Base-by-base conservation (phyloP, 2,113 vertebrate genomes). In the Mustela nigripes region DNA sequence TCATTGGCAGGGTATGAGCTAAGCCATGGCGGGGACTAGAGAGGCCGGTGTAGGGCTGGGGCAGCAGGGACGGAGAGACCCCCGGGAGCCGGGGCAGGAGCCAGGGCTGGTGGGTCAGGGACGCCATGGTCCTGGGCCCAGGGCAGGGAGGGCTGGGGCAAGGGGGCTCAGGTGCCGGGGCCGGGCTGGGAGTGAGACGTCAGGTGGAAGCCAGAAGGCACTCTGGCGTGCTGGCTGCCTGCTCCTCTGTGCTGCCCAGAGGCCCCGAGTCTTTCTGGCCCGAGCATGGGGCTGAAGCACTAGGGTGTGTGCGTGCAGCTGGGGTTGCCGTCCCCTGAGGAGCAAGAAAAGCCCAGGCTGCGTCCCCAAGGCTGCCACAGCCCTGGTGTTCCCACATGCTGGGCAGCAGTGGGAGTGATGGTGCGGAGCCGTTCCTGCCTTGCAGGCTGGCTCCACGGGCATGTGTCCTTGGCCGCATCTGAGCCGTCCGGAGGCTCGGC, bases 381-480 rank as follows among this genome's bases (percentile, higher is more conserved):
- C 42, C 91, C 73, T 78, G 26, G 50, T 2, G 3, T 16, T 56
- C 48, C 33, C 18, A 67, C 53, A 21, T 60, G 22, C 12, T 4
- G 16, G 80, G 80, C 56, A 76, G 91, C 42, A 11, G 31, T 18
- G 6, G 33, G 16, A 1, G 19, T 42, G 19, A 31, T 6, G 0
- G 42, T 33, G 33, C 16, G 39, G 39, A 62, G 5, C 1, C 5
- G 22, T 67, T 26, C 36, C 4, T 1, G 4, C 28, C 48, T 58
- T 31, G 31, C 4, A 24, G 16, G 24, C 24, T 1, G 11, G 31
- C 11, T 63, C 16, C 15, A 1, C 0, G 0, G 12, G 2, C 33
- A 31, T 26, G 50, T 2, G 31, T 60, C 73, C 39, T 26, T 21
- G 48, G 8, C 18, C 1, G 7, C 4, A 1, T 60, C 71, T 1